A percentile compares a stretch with the other conserved stretches of the same genome.
phyloP scores from a whole-genome alignment of 2,888 invertebrate genomes.

The Campoplex capitator region DNA sequence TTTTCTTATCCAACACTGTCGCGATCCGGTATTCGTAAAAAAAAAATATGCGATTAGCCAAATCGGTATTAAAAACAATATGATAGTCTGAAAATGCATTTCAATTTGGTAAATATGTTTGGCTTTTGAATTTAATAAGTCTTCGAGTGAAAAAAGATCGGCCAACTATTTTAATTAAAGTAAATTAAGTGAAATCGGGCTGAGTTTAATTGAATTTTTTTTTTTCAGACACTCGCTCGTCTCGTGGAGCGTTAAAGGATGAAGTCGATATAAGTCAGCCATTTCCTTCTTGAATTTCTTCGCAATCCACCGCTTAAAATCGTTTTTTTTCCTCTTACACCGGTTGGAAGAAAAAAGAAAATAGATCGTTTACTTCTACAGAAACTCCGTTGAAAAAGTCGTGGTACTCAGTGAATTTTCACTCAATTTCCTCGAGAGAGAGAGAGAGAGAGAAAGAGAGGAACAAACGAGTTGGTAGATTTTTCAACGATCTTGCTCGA shows the following conservation, averaged over 20 bases:
- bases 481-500: constrained; percentile 30
- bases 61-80: background rate
- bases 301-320: background rate
- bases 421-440: constrained; percentile 52
- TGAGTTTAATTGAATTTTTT: background rate
- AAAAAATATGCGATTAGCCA: background rate
- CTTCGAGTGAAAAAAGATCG: background rate
- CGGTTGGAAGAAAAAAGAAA: background rate
- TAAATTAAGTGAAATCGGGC: background rate
- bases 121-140: background rate
- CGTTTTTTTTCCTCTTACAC: background rate
- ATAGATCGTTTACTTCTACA: constrained; percentile 4
- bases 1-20: constrained; percentile 60
- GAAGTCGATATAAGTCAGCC: constrained; percentile 2
- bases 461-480: constrained; percentile 16
- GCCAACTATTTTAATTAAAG: constrained; percentile 8
- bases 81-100: background rate
- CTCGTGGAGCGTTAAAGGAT: background rate
- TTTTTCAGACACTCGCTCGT: background rate
- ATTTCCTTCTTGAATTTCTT: background rate
- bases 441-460: background rate
- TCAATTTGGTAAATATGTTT: background rate
- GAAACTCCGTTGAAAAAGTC: background rate
- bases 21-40: background rate
- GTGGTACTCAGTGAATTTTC: constrained; percentile 48